A percentile compares a stretch with the other conserved stretches of the same genome.
phyloP scores from a whole-genome alignment of 1,140 invertebrate species.

The Drosophila yakuba region DNA sequence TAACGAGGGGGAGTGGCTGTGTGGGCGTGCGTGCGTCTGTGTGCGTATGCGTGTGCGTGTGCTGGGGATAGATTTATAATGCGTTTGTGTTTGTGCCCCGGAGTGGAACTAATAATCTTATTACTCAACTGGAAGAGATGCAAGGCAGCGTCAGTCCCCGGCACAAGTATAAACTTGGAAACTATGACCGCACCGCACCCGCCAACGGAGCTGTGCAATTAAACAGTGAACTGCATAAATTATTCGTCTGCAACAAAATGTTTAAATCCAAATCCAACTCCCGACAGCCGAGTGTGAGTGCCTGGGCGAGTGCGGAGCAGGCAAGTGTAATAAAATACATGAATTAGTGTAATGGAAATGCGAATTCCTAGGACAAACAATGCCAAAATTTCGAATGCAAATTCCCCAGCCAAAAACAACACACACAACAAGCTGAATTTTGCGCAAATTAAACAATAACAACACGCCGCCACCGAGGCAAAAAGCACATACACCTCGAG shows the following conservation, averaged over 20 bases:
- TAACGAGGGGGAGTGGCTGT: background rate
- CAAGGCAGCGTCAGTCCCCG: conserved; percentile 33
- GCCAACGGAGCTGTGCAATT: conserved; percentile 41
- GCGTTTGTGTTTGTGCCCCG: conserved; percentile 57
- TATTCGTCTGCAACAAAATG: conserved; percentile 45
- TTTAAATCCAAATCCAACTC: conserved; percentile 25
- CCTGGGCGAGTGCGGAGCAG: conserved; percentile 15
- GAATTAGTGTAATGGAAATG: conserved; percentile 66
- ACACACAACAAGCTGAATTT: conserved; percentile 38
- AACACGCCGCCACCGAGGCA: conserved; percentile 12
- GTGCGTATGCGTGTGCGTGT: background rate
- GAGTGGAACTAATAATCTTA: conserved; percentile 67
- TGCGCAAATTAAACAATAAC: conserved; percentile 61
- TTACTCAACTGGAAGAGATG: conserved; percentile 63
- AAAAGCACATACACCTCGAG: conserved; percentile 8
- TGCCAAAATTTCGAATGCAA: conserved; percentile 55
- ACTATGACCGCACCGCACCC: conserved; percentile 38
- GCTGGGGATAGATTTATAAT: conserved; percentile 51
- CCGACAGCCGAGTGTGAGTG: background rate
- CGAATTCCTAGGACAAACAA: conserved; percentile 50
- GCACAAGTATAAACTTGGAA: conserved; percentile 21
- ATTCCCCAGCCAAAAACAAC: conserved; percentile 30
- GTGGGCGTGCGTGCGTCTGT: background rate
- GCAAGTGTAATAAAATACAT: conserved; percentile 60
- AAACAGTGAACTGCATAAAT: conserved; percentile 61